Evolutionary conservation across 30 jellyfish, hydroid and myxozoan species (phyloP).

Genomic region (Hydractinia echinata): DNA sequence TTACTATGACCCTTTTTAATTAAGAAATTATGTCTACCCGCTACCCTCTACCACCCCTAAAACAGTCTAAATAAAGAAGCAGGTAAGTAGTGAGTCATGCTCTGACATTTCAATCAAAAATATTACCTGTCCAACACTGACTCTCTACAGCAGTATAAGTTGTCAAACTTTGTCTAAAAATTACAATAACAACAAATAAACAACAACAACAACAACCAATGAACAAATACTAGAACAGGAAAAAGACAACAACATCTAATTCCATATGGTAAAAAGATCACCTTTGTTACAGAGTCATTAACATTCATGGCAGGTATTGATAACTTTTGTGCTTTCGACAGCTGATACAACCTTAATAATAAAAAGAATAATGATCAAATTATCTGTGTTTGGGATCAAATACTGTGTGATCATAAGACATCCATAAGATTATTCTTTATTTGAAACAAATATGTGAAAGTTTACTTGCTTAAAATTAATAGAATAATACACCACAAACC

Average conservation of each 20-base stretch:
- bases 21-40: no score
- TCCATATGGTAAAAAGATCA: no score
- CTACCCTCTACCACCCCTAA: no score
- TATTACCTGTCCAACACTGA: constrained; percentile 76
- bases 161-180: constrained; percentile 79
- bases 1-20: no score
- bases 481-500: no score
- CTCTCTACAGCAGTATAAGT: constrained; percentile 85
- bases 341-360: constrained; percentile 58
- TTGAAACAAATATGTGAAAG: no score
- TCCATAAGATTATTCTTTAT: no score
- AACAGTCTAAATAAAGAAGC: not conserved
- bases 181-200: no score
- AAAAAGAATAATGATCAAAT: no score
- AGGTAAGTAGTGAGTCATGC: not conserved
- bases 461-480: no score
- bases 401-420: no score
- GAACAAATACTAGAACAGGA: not conserved
- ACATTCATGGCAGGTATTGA: constrained; percentile 97
- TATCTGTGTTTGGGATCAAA: no score
- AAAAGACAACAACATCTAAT: not conserved
- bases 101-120: not conserved
- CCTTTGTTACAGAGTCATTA: constrained; percentile 89
- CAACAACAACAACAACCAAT: not conserved
- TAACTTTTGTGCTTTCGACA: constrained; percentile 83